Conservation (phyloP, 2,797 vertebrate species). For the Labeo calbasu region DNA sequence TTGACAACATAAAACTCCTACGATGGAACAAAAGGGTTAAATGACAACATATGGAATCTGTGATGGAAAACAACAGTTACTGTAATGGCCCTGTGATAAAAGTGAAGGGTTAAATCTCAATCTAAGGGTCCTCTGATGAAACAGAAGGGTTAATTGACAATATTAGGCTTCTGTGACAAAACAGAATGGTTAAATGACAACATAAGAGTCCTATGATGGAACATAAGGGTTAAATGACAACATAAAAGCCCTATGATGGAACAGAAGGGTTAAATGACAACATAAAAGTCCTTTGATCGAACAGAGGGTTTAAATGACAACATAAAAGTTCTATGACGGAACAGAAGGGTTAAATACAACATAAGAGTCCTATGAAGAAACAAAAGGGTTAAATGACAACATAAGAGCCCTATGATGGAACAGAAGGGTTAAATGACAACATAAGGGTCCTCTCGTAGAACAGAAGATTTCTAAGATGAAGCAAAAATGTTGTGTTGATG, state of each 20-base stretch:
- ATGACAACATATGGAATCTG: background rate
- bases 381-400: background rate
- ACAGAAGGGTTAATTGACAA: no score
- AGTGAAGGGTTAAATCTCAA: no score
- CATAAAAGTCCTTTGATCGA: background rate
- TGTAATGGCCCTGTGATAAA: no score
- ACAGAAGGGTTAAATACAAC: background rate
- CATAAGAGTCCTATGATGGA: no score
- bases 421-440: no score
- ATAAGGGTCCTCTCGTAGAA: background rate
- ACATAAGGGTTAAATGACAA: no score
- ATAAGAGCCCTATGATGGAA: background rate
- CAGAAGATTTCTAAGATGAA: background rate
- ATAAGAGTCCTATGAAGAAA: background rate
- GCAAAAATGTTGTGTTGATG: background rate
- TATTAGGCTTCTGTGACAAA: no score
- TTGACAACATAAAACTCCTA: background rate
- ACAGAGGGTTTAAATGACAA: background rate
- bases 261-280: background rate
- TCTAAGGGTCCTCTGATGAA: no score
- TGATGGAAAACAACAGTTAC: background rate
- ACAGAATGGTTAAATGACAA: no score
- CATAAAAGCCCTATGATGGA: no score
- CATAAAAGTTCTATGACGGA: background rate
- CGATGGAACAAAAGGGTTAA: background rate